Evolutionary conservation across 2,113 vertebrate species (phyloP).

Genomic region (Hypomesus transpacificus): DNA sequence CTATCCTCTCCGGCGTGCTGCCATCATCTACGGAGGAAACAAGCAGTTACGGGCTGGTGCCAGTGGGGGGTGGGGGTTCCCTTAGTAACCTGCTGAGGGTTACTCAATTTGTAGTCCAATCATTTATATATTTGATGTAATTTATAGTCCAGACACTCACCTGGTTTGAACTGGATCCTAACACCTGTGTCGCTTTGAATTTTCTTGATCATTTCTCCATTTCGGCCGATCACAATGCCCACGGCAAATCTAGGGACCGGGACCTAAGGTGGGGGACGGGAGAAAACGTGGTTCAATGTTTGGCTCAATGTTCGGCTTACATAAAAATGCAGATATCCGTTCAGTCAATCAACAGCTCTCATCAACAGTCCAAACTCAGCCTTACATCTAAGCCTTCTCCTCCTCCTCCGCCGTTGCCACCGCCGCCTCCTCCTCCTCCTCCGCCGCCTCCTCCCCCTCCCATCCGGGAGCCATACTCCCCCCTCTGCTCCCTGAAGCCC

Average conservation of each 20-base stretch:
- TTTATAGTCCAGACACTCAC: constrained; percentile 58
- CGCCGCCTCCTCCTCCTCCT: constrained; percentile 72
- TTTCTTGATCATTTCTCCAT: constrained; percentile 99
- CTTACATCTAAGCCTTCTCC: constrained; percentile 90
- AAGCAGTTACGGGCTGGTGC: not conserved
- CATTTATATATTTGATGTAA: too few species aligned
- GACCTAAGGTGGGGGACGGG: constrained; percentile 68
- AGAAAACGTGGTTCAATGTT: not conserved
- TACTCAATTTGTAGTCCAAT: not conserved
- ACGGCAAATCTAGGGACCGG: constrained; percentile 98
- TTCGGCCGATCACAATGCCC: constrained; percentile 96
- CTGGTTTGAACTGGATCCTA: constrained; percentile 97
- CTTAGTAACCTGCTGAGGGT: not conserved
- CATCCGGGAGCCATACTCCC: constrained; percentile 93
- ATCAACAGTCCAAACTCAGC: constrained; percentile 19
- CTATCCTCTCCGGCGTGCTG: constrained; percentile 95
- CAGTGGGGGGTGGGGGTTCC: not conserved
- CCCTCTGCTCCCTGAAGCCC: constrained; percentile 95
- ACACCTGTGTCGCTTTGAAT: constrained; percentile 98
- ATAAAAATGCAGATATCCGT: not conserved
- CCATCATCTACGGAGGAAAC: constrained; percentile 81
- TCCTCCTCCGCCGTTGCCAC: constrained; percentile 64
- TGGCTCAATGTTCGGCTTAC: not conserved
- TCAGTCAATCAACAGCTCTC: too few species aligned
- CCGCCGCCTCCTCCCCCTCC: constrained; percentile 80